Base-by-base conservation (phyloP, 1,140 invertebrate genomes). In the Centruroides sculpturatus region DNA sequence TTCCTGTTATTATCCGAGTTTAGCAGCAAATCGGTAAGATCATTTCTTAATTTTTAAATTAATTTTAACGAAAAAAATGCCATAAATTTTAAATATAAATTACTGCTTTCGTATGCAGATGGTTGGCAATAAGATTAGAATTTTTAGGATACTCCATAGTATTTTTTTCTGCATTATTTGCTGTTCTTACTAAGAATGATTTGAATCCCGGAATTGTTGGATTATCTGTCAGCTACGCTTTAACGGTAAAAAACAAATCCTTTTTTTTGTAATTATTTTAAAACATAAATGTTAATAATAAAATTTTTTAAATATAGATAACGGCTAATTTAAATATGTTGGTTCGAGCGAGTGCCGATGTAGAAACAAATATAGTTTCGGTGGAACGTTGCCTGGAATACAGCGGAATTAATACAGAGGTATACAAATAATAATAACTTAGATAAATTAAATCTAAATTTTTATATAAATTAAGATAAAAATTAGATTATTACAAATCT, bases 211-310 rank as follows among this genome's bases (percentile, higher is more conserved):
- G 89, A 50, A 72, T 89, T 53, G 90, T 93, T 53, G 92, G 92
- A 48, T 76, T 96, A 35, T 92, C 90, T 1, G 80, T 96, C 67
- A 92, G 86, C 68, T 95, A 94, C 73, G 86, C 92, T 35, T 75
- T 95, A 55, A 86, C 87, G 79, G 85, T 88, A 66, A 67, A 59
- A 55, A 7, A 55, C 12, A 55, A 34, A 34, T 23, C 13, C 47
- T 51, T 50, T 10, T 59, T 36, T 34, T 58, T 49, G 0, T 9
- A 35, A 35, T n/a, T 34, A n/a, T 35, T 59, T 59, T 41, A 13
- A 59, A 13, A 36, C 12, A 3, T 23, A 36, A 3, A 0, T 7
- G 13, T 23, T 48, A 47, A n/a, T n/a, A n/a, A n/a, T 41, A 46
- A 46, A 56, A 48, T 46, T 35, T 53, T 54, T 13, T 2, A 23